These are phyloP conservation scores for Danionella cerebrum DNA, from an alignment of 2,113 vertebrate species.

Conservation along the genomic window DNA sequence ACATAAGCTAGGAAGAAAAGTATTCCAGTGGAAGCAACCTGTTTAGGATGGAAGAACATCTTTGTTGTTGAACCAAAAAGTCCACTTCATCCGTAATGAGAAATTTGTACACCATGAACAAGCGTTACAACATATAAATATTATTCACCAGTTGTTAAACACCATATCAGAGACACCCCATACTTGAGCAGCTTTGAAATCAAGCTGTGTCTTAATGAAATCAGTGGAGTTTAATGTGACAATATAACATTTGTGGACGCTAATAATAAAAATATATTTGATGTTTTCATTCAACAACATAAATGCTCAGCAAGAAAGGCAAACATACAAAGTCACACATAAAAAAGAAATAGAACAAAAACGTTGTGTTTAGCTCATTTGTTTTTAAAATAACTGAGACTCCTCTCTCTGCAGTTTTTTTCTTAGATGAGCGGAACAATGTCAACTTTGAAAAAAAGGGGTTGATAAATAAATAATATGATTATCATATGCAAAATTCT, in stretches of 20 bases:
- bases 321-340: not conserved
- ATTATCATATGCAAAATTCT: conserved; percentile 8
- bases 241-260: conserved; percentile 4
- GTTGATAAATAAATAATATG: not conserved
- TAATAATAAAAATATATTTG: not conserved
- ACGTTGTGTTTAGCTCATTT: conserved; percentile 5
- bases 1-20: not conserved
- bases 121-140: not conserved
- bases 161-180: not conserved
- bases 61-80: not conserved
- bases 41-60: not conserved
- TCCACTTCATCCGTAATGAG: not conserved
- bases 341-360: conserved; percentile 10
- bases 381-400: conserved; percentile 14
- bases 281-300: not conserved
- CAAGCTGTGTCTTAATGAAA: not conserved
- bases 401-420: conserved; percentile 11
- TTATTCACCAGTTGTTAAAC: not conserved
- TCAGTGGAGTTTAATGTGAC: not conserved
- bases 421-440: not conserved
- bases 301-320: not conserved
- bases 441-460: conserved; percentile 12
- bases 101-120: not conserved
- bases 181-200: not conserved
- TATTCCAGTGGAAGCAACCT: not conserved